A percentile compares a stretch with the other conserved stretches of the same genome.
These are phyloP conservation scores for Nettapus auritus DNA, from an alignment of 2,113 vertebrate species.

Conservation along the genomic window DNA sequence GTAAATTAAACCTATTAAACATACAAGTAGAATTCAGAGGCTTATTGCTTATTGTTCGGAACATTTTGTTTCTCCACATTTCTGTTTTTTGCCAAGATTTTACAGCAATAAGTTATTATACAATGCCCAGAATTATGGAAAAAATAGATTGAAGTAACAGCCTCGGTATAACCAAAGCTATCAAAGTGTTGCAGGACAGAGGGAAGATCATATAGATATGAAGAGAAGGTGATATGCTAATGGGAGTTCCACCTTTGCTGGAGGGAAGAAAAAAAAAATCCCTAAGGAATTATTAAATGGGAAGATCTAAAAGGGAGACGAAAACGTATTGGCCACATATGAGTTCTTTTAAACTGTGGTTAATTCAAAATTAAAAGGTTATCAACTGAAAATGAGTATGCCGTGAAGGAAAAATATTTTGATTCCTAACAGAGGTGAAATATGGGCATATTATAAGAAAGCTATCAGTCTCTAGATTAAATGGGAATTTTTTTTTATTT, in stretches of 20 bases:
- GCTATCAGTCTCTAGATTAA: neutral
- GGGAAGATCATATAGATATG: neutral
- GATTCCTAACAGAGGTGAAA: neutral
- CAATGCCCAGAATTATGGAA: neutral
- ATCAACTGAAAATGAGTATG: neutral
- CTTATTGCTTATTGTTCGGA: neutral
- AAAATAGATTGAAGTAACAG: neutral
- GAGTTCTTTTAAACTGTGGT: neutral
- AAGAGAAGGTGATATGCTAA: neutral
- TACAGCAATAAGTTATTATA: neutral
- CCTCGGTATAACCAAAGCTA: neutral
- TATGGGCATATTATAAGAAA: neutral
- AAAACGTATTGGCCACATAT: neutral
- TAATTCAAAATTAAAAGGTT: neutral
- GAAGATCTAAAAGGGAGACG: neutral
- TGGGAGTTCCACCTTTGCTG: neutral
- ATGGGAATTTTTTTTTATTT: neutral
- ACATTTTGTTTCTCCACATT: neutral
- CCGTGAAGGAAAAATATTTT: neutral
- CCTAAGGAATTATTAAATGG: neutral
- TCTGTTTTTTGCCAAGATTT: neutral
- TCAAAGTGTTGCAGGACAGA: neutral
- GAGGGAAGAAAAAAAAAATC: neutral
- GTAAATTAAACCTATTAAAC: neutral
- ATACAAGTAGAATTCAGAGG: neutral